Evolutionary conservation across 2,797 vertebrate genomes (phyloP).

Genomic region (Karalla daura): DNA sequence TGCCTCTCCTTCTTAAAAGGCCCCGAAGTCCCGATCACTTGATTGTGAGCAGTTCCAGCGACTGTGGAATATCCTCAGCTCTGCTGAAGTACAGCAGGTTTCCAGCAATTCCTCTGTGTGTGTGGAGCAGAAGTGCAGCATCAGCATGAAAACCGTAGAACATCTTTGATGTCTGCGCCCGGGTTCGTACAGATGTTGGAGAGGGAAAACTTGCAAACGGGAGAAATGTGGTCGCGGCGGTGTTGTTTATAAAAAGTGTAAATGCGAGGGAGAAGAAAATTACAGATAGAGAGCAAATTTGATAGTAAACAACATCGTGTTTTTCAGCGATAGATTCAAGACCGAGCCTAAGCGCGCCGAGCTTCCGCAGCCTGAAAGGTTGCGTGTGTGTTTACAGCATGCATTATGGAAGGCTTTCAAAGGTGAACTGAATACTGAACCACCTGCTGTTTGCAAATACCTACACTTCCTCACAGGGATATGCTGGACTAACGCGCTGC

Average conservation of each 20-base stretch:
- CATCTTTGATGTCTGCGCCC: slow-evolving; percentile 13
- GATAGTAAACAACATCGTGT: slow-evolving; percentile 11
- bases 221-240: background rate
- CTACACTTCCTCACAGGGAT: slow-evolving; percentile 23
- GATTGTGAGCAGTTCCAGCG: slow-evolving; percentile 10
- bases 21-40: slow-evolving; percentile 22
- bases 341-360: background rate
- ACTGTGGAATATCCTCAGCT: slow-evolving; percentile 5
- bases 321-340: background rate
- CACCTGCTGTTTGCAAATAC: slow-evolving; percentile 36
- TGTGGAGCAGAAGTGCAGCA: slow-evolving; percentile 10
- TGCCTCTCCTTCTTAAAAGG: slow-evolving; percentile 50
- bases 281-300: background rate
- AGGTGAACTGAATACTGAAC: slow-evolving; percentile 27
- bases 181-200: slow-evolving; percentile 6
- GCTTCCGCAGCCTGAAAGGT: background rate
- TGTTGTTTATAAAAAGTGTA: background rate
- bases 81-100: background rate
- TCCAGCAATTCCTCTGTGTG: slow-evolving; percentile 1
- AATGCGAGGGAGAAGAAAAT: background rate
- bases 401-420: slow-evolving; percentile 17
- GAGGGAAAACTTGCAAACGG: background rate
- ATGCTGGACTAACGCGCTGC: slow-evolving; percentile 18
- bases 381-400: slow-evolving; percentile 9
- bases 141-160: slow-evolving; percentile 1